Evolutionary conservation across 2,113 vertebrate species (phyloP).

Genomic region (Engraulis encrasicolus): DNA sequence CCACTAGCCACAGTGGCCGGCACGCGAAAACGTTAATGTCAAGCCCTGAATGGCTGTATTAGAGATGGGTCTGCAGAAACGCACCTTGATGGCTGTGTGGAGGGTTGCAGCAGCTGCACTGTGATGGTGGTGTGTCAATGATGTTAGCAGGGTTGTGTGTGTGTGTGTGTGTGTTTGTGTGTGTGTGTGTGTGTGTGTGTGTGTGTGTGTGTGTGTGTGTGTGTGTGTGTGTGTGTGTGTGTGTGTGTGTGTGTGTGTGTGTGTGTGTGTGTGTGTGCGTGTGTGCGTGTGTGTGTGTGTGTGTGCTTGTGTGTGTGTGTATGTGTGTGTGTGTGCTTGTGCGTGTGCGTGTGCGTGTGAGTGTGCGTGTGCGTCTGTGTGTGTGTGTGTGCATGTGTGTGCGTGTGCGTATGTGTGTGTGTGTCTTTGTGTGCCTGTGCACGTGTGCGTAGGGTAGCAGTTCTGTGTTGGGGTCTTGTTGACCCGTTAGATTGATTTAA

Average conservation of each 20-base stretch:
- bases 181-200: no score
- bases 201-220: no score
- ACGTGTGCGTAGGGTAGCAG: background rate
- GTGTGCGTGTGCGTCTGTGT: background rate
- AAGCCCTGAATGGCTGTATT: no score
- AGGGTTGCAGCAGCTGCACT: no score
- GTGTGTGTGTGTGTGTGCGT: background rate
- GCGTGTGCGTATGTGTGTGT: background rate
- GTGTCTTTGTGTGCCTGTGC: slow-evolving; percentile 19
- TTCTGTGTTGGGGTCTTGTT: slow-evolving; percentile 49
- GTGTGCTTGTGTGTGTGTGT: background rate
- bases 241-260: no score
- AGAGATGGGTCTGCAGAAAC: no score
- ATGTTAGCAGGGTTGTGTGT: no score
- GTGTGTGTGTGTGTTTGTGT: background rate
- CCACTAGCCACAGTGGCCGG: no score
- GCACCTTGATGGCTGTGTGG: no score
- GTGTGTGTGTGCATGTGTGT: background rate
- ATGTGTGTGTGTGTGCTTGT: background rate
- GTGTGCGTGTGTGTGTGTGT: background rate
- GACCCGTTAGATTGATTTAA: slow-evolving; percentile 55
- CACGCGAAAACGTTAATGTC: no score
- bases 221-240: no score
- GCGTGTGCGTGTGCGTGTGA: slow-evolving; percentile 21
- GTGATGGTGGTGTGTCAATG: no score